A percentile compares a stretch with the other conserved stretches of the same genome.
These are phyloP conservation scores for Cosmia pyralina DNA, from an alignment of 2,888 invertebrate species.

Conservation along the genomic window DNA sequence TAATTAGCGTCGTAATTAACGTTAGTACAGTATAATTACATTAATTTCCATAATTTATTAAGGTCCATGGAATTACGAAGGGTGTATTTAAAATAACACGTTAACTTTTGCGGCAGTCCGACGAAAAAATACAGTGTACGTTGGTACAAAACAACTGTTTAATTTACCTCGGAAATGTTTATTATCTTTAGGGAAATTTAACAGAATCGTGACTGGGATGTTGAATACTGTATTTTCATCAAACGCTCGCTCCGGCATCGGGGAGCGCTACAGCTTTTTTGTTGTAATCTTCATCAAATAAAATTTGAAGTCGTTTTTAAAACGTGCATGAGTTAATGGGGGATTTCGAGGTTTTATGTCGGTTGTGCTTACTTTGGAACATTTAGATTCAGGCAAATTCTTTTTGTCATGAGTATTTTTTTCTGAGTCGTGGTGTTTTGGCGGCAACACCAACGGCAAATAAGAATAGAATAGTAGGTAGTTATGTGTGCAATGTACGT, in stretches of 20 bases:
- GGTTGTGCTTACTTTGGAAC: slow-evolving; percentile 4
- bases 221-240: slow-evolving; percentile 77
- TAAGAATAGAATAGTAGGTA: not conserved
- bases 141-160: slow-evolving; percentile 79
- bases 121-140: slow-evolving; percentile 61
- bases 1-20: slow-evolving; percentile 58
- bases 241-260: slow-evolving; percentile 62
- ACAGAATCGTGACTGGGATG: slow-evolving; percentile 82
- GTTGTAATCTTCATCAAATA: slow-evolving; percentile 73
- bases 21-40: slow-evolving; percentile 61
- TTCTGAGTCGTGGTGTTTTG: not conserved
- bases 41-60: slow-evolving; percentile 54
- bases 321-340: slow-evolving; percentile 47
- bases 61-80: slow-evolving; percentile 30
- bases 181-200: slow-evolving; percentile 88
- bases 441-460: not conserved
- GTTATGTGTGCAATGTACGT: not conserved
- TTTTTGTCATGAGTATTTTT: not conserved
- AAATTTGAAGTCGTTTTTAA: slow-evolving; percentile 68
- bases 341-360: slow-evolving; percentile 53
- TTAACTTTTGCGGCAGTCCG: slow-evolving; percentile 42
- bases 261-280: slow-evolving; percentile 70
- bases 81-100: slow-evolving; percentile 62
- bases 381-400: not conserved
- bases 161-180: slow-evolving; percentile 84